These are phyloP conservation scores for Kryptolebias marmoratus DNA, from an alignment of 2,113 vertebrate species.

Conservation along the genomic window DNA sequence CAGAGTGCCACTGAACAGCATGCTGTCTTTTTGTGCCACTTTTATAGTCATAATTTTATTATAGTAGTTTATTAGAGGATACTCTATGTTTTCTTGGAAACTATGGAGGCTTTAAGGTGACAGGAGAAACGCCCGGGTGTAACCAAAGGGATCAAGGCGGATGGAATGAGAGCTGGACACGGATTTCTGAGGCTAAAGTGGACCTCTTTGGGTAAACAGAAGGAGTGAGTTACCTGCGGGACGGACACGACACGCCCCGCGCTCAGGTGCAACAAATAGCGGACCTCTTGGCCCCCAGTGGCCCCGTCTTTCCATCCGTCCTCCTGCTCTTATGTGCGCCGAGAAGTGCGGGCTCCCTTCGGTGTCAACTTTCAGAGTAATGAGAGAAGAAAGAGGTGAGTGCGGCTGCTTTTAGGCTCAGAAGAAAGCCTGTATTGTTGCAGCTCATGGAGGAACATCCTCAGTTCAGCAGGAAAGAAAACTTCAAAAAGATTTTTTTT, in stretches of 20 bases:
- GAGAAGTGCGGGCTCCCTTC: slow-evolving; percentile 7
- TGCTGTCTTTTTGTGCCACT: neutral
- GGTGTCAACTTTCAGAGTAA: slow-evolving; percentile 38
- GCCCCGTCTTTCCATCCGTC: slow-evolving; percentile 16
- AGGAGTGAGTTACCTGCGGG: slow-evolving; percentile 43
- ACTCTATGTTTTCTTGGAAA: slow-evolving; percentile 15
- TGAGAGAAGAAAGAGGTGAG: slow-evolving; percentile 53
- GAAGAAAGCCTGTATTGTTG: slow-evolving; percentile 52
- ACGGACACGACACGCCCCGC: slow-evolving; percentile 58
- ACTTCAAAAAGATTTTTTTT: neutral
- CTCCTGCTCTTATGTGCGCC: neutral
- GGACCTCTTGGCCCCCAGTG: slow-evolving; percentile 10
- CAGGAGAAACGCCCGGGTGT: slow-evolving; percentile 42
- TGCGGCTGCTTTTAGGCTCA: slow-evolving; percentile 25
- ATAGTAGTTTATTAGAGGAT: neutral
- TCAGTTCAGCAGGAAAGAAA: neutral
- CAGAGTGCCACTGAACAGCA: neutral
- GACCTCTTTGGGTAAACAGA: slow-evolving; percentile 40
- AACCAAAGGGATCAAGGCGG: slow-evolving; percentile 45
- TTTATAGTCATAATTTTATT: neutral
- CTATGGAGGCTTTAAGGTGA: slow-evolving; percentile 19
- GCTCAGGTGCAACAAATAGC: slow-evolving; percentile 73
- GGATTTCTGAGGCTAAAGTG: slow-evolving; percentile 40
- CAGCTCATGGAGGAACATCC: neutral
- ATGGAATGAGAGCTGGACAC: slow-evolving; percentile 49